phyloP scores from a whole-genome alignment of 2,113 vertebrate species.

The Lycaon pictus region DNA sequence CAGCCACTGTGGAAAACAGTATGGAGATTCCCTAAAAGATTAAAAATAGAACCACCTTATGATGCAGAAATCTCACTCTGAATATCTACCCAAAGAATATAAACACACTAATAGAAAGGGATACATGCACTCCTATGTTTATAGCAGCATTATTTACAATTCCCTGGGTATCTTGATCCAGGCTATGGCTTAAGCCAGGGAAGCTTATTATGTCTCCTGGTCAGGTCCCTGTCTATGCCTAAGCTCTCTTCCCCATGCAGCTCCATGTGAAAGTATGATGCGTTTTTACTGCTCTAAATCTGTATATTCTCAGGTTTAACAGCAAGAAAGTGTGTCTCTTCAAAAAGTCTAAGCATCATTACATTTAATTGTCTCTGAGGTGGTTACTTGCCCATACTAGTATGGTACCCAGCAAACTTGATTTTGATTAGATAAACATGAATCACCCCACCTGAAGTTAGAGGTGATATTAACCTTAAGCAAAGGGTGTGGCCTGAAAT shows the following conservation, averaged over 20 bases:
- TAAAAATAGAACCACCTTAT: background rate
- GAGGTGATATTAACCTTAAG: background rate
- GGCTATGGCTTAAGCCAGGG: fast-evolving
- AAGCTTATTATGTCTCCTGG: background rate
- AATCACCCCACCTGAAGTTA: background rate
- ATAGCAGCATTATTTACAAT: background rate
- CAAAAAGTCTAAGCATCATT: background rate
- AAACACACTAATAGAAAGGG: background rate
- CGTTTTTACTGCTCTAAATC: background rate
- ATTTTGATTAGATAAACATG: background rate
- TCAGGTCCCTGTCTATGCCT: fast-evolving
- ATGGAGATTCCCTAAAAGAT: too few species aligned
- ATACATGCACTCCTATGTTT: background rate
- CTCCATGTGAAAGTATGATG: background rate
- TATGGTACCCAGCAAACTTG: background rate
- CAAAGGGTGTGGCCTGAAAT: background rate
- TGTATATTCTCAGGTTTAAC: background rate
- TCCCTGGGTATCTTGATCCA: background rate
- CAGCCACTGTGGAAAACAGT: background rate
- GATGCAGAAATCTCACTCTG: background rate
- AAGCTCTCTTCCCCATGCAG: too few species aligned
- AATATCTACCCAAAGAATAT: background rate
- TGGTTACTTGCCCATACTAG: background rate
- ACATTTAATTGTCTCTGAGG: background rate
- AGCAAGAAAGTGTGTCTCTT: background rate